These are phyloP conservation scores for Nemotelus nigrinus DNA, from an alignment of 2,888 invertebrate species.

Conservation along the genomic window DNA sequence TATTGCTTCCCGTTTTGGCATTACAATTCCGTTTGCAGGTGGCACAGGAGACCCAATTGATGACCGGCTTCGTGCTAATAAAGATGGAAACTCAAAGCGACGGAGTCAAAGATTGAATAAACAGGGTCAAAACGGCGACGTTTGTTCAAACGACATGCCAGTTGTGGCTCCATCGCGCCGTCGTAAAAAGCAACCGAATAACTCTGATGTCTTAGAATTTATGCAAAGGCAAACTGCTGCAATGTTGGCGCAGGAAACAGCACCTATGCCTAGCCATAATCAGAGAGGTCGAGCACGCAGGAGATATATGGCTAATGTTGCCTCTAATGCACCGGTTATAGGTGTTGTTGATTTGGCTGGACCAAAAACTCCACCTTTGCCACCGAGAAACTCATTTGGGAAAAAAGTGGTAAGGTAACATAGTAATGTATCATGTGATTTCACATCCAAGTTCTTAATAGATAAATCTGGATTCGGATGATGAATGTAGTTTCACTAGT, in stretches of 20 bases:
- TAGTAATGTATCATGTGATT: background rate
- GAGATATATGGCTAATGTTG: slow-evolving; percentile 53
- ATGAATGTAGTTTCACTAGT: slow-evolving; percentile 46
- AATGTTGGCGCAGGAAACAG: background rate
- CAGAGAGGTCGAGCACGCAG: slow-evolving; percentile 49
- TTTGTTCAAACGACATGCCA: too few species aligned
- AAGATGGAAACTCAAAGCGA: too few species aligned
- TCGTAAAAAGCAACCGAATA: background rate
- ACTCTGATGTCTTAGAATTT: slow-evolving; percentile 1
- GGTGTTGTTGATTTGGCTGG: slow-evolving; percentile 55
- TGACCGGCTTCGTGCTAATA: too few species aligned
- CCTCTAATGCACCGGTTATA: slow-evolving; percentile 54
- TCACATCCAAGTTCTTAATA: background rate
- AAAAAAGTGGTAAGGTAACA: background rate
- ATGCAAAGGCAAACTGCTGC: slow-evolving; percentile 12
- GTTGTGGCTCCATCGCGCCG: background rate
- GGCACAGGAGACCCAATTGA: too few species aligned
- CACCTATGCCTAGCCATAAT: background rate
- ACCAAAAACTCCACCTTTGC: slow-evolving; percentile 33
- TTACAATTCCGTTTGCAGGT: too few species aligned
- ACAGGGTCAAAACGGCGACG: too few species aligned
- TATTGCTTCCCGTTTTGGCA: too few species aligned
- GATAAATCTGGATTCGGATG: slow-evolving; percentile 44
- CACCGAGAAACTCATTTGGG: background rate
- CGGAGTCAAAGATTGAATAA: too few species aligned